phyloP scores from a whole-genome alignment of 23 tunicate species.

The Clavelina lepadiformis region DNA sequence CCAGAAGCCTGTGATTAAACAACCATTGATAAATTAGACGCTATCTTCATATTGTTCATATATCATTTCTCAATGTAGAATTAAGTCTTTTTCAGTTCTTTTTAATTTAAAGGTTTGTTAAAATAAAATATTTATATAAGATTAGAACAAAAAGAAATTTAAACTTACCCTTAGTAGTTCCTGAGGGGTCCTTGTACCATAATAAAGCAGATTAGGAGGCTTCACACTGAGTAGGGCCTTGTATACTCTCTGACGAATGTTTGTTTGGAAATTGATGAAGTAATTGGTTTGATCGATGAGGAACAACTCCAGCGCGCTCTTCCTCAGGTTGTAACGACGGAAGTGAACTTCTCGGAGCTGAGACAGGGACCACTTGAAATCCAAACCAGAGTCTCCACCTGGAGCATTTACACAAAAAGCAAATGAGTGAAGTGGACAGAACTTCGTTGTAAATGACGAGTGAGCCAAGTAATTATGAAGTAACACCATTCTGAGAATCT shows the following conservation, averaged over 20 bases:
- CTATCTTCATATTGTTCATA: too few relatives aligned
- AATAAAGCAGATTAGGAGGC: constrained; percentile 83
- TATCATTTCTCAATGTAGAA: too few relatives aligned
- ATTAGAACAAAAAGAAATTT: too few relatives aligned
- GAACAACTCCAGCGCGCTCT: constrained; percentile 91
- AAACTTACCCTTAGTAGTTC: constrained; percentile 70
- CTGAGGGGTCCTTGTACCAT: constrained; percentile 72
- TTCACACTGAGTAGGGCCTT: constrained; percentile 60
- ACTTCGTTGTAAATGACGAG: not conserved
- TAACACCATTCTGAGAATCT: too few relatives aligned
- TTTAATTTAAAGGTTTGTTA: not conserved
- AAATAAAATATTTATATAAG: too few relatives aligned
- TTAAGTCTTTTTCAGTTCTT: too few relatives aligned
- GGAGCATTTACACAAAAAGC: not conserved
- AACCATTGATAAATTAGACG: constrained; percentile 1
- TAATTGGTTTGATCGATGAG: constrained; percentile 94
- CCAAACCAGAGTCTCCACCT: constrained; percentile 50
- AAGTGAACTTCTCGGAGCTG: constrained; percentile 88
- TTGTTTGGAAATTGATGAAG: constrained; percentile 75
- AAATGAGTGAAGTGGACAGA: not conserved
- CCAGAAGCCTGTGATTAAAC: constrained; percentile 53
- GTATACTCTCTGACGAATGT: constrained; percentile 40
- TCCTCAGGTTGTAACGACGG: constrained; percentile 78
- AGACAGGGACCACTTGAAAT: constrained; percentile 92
- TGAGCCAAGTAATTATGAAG: too few relatives aligned